A percentile compares a stretch with the other conserved stretches of the same genome.
phyloP scores from a whole-genome alignment of 1,140 invertebrate genomes.

The Phortica variegata region DNA sequence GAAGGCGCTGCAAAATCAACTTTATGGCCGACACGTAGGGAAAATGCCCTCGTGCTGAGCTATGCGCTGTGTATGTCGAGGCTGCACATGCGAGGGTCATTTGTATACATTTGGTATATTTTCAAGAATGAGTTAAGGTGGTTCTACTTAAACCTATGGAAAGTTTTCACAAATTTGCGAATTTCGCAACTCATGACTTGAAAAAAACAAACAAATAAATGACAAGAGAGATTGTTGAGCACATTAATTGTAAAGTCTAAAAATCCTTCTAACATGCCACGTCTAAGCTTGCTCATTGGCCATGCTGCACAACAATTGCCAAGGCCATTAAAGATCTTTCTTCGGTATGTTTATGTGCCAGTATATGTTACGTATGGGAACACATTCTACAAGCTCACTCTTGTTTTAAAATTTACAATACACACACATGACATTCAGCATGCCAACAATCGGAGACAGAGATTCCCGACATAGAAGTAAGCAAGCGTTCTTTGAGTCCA shows the following conservation, averaged over 20 bases:
- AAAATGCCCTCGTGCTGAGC: background rate
- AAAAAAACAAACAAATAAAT: too few relatives aligned
- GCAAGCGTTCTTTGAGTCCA: background rate
- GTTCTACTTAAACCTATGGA: too few relatives aligned
- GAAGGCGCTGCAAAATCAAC: constrained; percentile 26
- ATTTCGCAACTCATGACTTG: too few relatives aligned
- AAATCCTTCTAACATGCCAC: too few relatives aligned
- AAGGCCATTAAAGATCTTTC: constrained; percentile 47
- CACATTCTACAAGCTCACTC: constrained; percentile 7
- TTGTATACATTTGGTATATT: too few relatives aligned
- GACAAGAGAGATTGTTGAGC: too few relatives aligned
- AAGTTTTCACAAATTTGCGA: too few relatives aligned
- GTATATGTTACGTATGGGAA: constrained; percentile 19
- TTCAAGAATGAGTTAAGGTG: too few relatives aligned
- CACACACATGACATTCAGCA: constrained; percentile 26
- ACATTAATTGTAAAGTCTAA: too few relatives aligned
- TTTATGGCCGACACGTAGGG: constrained; percentile 48
- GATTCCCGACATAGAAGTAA: constrained; percentile 34
- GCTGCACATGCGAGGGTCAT: too few relatives aligned
- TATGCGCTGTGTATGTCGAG: too few relatives aligned
- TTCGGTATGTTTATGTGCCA: constrained; percentile 12
- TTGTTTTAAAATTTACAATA: constrained; percentile 55
- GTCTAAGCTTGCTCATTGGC: too few relatives aligned
- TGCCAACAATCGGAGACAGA: constrained; percentile 50
- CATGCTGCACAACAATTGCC: constrained; percentile 47